Evolutionary conservation across 2,113 vertebrate species (phyloP).

Genomic region (Oreochromis tanganicae): DNA sequence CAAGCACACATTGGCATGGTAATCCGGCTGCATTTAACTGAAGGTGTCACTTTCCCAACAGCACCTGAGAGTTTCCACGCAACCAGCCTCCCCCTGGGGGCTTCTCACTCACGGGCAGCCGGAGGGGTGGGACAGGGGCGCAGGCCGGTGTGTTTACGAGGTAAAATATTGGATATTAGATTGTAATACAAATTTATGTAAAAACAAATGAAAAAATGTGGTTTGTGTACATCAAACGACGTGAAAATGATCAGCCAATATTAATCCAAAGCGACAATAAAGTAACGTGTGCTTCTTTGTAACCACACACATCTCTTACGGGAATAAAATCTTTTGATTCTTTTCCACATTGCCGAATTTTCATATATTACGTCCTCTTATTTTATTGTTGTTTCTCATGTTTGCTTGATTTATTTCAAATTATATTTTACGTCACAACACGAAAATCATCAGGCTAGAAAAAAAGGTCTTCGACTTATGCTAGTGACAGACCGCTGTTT

Average conservation of each 20-base stretch:
- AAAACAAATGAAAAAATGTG: background rate
- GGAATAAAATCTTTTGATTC: background rate
- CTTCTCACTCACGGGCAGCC: background rate
- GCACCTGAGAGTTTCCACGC: background rate
- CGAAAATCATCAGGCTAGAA: background rate
- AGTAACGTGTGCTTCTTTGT: background rate
- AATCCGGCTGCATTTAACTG: slow-evolving; percentile 65
- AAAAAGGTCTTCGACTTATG: background rate
- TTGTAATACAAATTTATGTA: background rate
- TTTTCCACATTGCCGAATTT: background rate
- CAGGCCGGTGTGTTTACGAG: background rate
- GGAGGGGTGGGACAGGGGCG: background rate
- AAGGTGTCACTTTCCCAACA: slow-evolving; percentile 72
- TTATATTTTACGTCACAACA: background rate
- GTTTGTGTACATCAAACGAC: background rate
- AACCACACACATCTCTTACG: background rate
- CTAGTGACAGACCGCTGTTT: background rate
- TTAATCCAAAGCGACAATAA: background rate
- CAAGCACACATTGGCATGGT: slow-evolving; percentile 69
- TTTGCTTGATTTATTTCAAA: background rate
- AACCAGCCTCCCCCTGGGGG: background rate
- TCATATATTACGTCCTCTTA: background rate
- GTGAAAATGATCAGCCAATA: background rate
- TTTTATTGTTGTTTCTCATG: background rate
- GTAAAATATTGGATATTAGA: background rate